These are phyloP conservation scores for Onychomys torridus DNA, from an alignment of 2,797 vertebrate genomes.

Conservation along the genomic window DNA sequence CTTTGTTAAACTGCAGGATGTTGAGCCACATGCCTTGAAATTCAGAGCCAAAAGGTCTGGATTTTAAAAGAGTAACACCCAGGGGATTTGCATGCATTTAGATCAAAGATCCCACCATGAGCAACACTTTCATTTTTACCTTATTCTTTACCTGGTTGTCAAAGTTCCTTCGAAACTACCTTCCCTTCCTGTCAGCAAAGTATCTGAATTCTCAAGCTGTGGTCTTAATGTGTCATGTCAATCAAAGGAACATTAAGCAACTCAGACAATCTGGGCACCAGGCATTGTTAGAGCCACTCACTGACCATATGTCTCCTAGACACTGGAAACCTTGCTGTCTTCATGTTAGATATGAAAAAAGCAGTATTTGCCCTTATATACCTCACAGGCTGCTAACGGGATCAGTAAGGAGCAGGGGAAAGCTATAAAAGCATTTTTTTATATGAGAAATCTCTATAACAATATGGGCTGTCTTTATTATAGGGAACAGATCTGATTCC, in stretches of 20 bases:
- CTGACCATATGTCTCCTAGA: not conserved
- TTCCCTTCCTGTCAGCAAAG: not conserved
- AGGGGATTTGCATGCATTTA: not conserved
- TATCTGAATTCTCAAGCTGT: not conserved
- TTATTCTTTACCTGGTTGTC: conserved; percentile 35
- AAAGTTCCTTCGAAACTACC: not conserved
- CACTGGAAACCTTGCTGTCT: conserved; percentile 23
- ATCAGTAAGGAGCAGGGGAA: not conserved
- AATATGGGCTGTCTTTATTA: not conserved
- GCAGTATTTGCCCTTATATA: not conserved
- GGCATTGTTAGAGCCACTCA: not conserved
- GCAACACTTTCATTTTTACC: conserved; percentile 10
- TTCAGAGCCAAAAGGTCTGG: conserved; percentile 30
- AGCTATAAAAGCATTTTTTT: not conserved
- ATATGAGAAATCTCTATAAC: not conserved
- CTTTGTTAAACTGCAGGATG: not conserved
- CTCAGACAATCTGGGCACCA: not conserved
- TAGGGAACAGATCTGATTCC: not conserved
- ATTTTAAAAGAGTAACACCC: not conserved
- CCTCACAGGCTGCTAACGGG: not conserved
- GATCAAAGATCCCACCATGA: not conserved
- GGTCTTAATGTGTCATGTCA: not conserved
- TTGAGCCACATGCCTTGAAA: not conserved
- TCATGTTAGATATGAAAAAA: not conserved
- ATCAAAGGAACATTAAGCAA: not conserved